These are phyloP conservation scores for Mimachlamys varia DNA, from an alignment of 2,888 invertebrate genomes.

Conservation along the genomic window DNA sequence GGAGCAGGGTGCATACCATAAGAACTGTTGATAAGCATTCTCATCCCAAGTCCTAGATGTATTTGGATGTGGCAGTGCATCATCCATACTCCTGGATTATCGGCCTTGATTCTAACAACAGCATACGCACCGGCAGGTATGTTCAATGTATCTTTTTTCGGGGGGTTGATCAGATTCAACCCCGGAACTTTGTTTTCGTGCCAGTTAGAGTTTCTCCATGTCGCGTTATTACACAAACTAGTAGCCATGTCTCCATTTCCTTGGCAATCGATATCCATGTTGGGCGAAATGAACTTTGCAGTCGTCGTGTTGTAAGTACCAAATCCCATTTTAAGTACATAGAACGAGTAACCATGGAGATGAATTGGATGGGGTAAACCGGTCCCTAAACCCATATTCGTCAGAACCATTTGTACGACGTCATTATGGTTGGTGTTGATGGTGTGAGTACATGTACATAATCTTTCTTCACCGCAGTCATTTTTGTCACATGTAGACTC, in stretches of 20 bases:
- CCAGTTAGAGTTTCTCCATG: conserved; percentile 51
- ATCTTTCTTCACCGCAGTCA: conserved; percentile 42
- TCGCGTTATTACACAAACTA: conserved; percentile 51
- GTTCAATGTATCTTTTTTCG: conserved; percentile 75
- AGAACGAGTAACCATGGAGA: conserved; percentile 60
- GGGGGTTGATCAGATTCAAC: conserved; percentile 55
- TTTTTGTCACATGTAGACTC: conserved; percentile 29
- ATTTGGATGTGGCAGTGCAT: conserved; percentile 64
- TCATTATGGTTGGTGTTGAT: conserved; percentile 46
- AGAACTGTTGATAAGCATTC: conserved; percentile 71
- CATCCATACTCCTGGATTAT: conserved; percentile 69
- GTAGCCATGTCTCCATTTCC: conserved; percentile 30
- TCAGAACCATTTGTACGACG: conserved; percentile 50
- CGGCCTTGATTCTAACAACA: conserved; percentile 75
- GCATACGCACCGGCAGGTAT: conserved; percentile 78
- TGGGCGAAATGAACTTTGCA: conserved; percentile 39
- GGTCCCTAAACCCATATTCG: conserved; percentile 48
- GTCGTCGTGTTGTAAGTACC: conserved; percentile 47
- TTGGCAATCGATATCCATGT: conserved; percentile 56
- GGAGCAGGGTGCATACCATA: conserved; percentile 51
- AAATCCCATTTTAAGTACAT: conserved; percentile 57
- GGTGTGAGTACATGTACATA: conserved; percentile 49
- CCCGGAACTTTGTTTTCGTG: conserved; percentile 47
- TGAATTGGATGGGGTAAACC: conserved; percentile 57
- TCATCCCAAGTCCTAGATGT: conserved; percentile 76